These are phyloP conservation scores for Cassiopea xamachana DNA, from an alignment of 30 jellyfish, hydroid and myxozoan genomes.

Conservation along the genomic window DNA sequence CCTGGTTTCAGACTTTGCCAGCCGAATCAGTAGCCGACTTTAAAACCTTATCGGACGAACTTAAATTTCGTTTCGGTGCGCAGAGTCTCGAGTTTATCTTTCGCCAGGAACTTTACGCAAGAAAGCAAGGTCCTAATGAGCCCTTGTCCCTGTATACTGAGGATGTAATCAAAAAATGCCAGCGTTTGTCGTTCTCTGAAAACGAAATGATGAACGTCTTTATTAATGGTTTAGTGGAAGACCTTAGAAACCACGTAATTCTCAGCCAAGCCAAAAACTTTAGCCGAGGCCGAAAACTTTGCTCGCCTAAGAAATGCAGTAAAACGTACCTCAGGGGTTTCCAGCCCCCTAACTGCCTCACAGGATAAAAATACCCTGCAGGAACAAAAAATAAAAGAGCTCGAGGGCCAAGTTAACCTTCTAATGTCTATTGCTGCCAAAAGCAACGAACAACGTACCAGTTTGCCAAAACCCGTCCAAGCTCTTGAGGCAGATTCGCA, in stretches of 20 bases:
- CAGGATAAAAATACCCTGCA: not conserved
- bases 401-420: conserved; percentile 12
- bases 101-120: conserved; percentile 33
- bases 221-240: conserved; percentile 18
- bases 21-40: not conserved
- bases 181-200: conserved; percentile 36
- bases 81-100: conserved; percentile 28
- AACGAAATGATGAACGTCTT: conserved; percentile 42
- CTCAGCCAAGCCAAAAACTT: conserved; percentile 13
- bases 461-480: not conserved
- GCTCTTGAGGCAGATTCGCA: not conserved
- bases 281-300: conserved; percentile 47
- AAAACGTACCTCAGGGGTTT: not conserved
- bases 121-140: conserved; percentile 37
- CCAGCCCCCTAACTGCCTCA: conserved; percentile 6
- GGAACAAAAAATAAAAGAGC: conserved; percentile 19
- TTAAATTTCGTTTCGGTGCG: conserved; percentile 39
- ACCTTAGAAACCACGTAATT: conserved; percentile 8
- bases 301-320: conserved; percentile 41
- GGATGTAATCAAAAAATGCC: conserved; percentile 33
- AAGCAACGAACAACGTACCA: not conserved
- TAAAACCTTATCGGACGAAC: conserved; percentile 16
- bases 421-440: conserved; percentile 19
- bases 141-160: conserved; percentile 10
- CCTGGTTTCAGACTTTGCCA: conserved; percentile 48